phyloP scores from a whole-genome alignment of 2,888 invertebrate species.

The Nezara viridula region DNA sequence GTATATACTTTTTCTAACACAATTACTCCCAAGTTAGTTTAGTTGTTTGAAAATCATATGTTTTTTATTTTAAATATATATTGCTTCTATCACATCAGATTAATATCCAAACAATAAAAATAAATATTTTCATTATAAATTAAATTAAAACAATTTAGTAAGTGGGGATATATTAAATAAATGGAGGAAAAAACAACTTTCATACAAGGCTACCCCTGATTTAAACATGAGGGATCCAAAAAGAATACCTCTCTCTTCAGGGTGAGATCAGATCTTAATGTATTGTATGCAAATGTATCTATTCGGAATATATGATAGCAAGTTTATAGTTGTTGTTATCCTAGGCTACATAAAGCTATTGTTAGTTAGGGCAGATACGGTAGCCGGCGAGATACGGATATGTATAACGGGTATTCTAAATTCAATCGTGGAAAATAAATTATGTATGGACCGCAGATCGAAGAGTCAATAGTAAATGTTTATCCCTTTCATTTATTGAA shows the following conservation, averaged over 20 bases:
- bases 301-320: conserved; percentile 50
- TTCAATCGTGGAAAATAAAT: conserved; percentile 49
- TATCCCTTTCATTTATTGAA: neutral
- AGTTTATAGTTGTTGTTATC: conserved; percentile 50
- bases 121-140: too few relatives aligned
- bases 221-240: conserved; percentile 53
- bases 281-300: conserved; percentile 55
- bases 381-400: neutral
- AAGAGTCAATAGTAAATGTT: neutral
- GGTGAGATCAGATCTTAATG: conserved; percentile 54
- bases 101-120: too few relatives aligned
- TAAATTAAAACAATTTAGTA: neutral
- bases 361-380: conserved; percentile 42
- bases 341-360: conserved; percentile 36
- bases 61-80: too few relatives aligned
- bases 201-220: conserved; percentile 39
- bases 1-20: too few relatives aligned
- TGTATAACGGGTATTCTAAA: conserved; percentile 44
- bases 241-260: conserved; percentile 27
- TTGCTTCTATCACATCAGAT: too few relatives aligned
- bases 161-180: neutral
- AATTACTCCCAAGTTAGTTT: too few relatives aligned
- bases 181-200: neutral
- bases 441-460: conserved; percentile 12
- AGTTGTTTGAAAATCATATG: too few relatives aligned